phyloP scores from a whole-genome alignment of 2,113 vertebrate genomes.

The Heterocephalus glaber region DNA sequence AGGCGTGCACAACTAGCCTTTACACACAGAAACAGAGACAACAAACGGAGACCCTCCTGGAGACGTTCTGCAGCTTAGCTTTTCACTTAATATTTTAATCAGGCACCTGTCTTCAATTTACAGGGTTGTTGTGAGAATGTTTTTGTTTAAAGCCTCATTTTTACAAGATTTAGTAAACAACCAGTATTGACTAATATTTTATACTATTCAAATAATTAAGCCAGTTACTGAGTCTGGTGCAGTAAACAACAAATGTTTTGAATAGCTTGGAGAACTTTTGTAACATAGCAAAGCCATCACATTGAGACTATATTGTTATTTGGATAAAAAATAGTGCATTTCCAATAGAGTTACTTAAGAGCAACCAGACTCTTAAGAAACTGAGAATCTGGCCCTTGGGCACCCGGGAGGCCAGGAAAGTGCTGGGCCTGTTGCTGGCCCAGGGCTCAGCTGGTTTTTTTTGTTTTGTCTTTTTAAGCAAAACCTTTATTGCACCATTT shows the following conservation, averaged over 20 bases:
- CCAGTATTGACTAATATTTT: not conserved
- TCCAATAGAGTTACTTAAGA: not conserved
- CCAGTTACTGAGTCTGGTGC: not conserved
- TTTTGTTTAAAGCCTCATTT: not conserved
- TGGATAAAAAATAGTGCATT: not conserved
- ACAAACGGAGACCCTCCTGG: fast-evolving
- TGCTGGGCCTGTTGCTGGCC: not conserved
- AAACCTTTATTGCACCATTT: too few relatives aligned
- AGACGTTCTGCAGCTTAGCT: not conserved
- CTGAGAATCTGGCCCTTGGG: not conserved
- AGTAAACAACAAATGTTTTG: not conserved
- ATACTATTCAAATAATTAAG: not conserved
- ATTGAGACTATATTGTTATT: not conserved
- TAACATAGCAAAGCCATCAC: not conserved
- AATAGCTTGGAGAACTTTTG: not conserved
- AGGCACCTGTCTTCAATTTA: not conserved
- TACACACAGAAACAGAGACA: too few relatives aligned
- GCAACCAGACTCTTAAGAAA: not conserved
- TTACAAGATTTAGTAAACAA: not conserved
- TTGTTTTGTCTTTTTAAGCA: too few relatives aligned
- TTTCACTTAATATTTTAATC: not conserved
- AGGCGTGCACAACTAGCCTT: not conserved
- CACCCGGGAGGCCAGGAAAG: not conserved
- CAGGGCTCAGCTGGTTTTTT: not conserved
- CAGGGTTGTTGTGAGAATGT: not conserved